Base-by-base conservation (phyloP, 2,113 vertebrate genomes). In the Cochlearius cochlearius region DNA sequence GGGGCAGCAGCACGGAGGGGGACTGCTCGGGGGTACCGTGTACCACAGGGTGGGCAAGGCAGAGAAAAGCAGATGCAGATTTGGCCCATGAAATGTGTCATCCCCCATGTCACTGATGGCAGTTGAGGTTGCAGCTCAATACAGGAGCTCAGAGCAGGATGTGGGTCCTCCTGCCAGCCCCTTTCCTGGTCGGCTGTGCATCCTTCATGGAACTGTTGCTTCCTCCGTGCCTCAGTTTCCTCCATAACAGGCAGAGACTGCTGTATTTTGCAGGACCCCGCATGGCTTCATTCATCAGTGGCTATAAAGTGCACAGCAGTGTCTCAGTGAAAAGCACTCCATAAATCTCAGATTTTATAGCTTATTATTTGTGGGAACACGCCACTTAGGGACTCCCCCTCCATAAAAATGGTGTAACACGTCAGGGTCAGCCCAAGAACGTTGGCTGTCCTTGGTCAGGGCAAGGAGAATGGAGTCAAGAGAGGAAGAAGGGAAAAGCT, bases 21-120 rank as follows among this genome's bases (percentile, higher is more conserved):
- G 34, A 4, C 14, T 80, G 71, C n/a, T 7, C 1, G 0, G 9
- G 29, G 53, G 10, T n/a, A 39, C 38, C 0, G 0, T 11, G 1
- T 3, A 5, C 7, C 38, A 15, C 23, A 0, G 0, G 45, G 17
- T 55, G 39, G 27, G 27, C 29, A 15, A 23, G 32, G 49, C 18
- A 49, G 72, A 73, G 75, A 47, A 10, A 15, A 58, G 45, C 7
- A 72, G 29, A 25, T n/a, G 49, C 27, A 29, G 11, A 2, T 62
- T 15, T 41, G 50, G 29, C 45, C 23, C 11, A 1, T 9, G 3
- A 19, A 74, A 56, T 4, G 5, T 26, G 17, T 14, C 32, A 22
- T 7, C 14, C 45, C 26, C 15, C 30, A 1, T 1, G 1, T 21
- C 7, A 4, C 49, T 18, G 68, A 3, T 13, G 63, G 59, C 86